Evolutionary conservation across 2,888 invertebrate species (phyloP).

Genomic region (Synanthedon andrenaeformis): DNA sequence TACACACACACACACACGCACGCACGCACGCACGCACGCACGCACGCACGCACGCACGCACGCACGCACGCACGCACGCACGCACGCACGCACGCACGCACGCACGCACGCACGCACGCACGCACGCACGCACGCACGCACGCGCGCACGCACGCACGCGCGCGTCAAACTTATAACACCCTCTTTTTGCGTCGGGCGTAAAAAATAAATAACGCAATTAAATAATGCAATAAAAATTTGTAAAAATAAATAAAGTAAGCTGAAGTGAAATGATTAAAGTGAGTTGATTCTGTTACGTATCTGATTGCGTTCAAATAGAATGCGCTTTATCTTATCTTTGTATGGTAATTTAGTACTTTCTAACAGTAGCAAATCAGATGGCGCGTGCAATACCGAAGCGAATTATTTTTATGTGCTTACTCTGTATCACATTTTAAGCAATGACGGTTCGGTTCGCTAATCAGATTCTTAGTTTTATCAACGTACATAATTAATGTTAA

Average conservation of each 20-base stretch:
- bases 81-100: too few relatives aligned
- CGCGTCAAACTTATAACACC: too few relatives aligned
- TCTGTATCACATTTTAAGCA: constrained; percentile 20
- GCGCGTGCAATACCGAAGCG: neutral
- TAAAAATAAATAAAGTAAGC: neutral
- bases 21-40: too few relatives aligned
- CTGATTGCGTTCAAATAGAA: neutral
- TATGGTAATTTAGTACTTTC: neutral
- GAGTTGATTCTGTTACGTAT: neutral
- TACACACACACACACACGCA: too few relatives aligned
- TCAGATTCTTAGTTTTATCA: constrained; percentile 45
- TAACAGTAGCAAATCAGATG: neutral
- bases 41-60: too few relatives aligned
- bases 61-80: too few relatives aligned
- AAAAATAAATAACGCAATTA: too few relatives aligned
- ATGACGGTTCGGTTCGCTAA: constrained; percentile 40
- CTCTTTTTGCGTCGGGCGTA: too few relatives aligned
- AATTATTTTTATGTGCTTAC: neutral
- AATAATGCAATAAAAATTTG: neutral
- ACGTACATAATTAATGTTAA: constrained; percentile 37
- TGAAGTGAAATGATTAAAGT: neutral
- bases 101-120: too few relatives aligned
- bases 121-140: too few relatives aligned
- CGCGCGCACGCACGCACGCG: too few relatives aligned
- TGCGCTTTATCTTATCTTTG: neutral